Evolutionary conservation across 2,888 invertebrate genomes (phyloP).

Genomic region (Andrena flavipes): DNA sequence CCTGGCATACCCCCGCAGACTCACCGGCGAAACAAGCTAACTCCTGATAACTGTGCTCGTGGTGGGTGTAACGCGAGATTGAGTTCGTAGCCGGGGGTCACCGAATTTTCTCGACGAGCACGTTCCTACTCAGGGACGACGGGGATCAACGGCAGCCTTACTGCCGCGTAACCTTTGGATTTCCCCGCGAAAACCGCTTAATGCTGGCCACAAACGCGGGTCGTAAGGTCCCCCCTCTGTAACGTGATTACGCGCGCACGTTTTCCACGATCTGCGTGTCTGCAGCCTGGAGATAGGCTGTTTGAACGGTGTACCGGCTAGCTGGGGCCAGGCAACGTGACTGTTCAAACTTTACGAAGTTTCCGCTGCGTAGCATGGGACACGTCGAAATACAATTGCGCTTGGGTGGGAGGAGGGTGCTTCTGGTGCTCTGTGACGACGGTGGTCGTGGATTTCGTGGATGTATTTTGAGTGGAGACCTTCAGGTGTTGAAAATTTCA

Average conservation of each 20-base stretch:
- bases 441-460: not conserved
- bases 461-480: not conserved
- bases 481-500: not conserved
- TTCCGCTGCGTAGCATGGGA: too few species aligned
- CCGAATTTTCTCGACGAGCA: conserved; percentile 27
- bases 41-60: conserved; percentile 21
- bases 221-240: conserved; percentile 6
- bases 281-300: not conserved
- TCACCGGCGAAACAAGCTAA: not conserved
- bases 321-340: too few species aligned
- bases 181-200: conserved; percentile 1
- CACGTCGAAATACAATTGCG: too few species aligned
- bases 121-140: conserved; percentile 14
- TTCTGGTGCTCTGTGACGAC: not conserved
- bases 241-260: conserved; percentile 8
- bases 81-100: conserved; percentile 47
- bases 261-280: not conserved
- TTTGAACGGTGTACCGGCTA: too few species aligned
- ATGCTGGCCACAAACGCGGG: conserved; percentile 4
- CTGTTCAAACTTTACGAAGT: too few species aligned
- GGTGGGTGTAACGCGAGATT: conserved; percentile 41
- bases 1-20: not conserved
- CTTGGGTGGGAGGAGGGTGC: too few species aligned
- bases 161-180: conserved; percentile 23
- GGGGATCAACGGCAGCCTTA: conserved; percentile 5